Conservation (phyloP, 2,113 vertebrate species). For the Cynocephalus volans region DNA sequence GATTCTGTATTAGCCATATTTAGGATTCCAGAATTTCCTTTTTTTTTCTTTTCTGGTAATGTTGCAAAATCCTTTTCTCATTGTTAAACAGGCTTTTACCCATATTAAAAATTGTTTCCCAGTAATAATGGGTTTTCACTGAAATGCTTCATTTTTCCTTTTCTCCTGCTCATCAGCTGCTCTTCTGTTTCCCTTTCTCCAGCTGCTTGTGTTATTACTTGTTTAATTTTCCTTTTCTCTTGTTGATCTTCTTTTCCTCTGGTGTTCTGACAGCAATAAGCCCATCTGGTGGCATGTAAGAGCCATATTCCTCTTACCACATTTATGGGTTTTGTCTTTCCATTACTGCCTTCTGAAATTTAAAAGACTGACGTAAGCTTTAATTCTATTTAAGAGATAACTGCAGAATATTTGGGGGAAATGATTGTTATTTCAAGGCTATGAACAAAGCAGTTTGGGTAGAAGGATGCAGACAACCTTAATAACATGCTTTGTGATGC, state of each 20-base stretch:
- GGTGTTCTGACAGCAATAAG: constrained; percentile 71
- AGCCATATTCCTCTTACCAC: constrained; percentile 27
- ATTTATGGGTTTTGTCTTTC: not conserved
- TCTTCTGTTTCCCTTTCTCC: constrained; percentile 82
- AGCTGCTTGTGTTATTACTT: constrained; percentile 86
- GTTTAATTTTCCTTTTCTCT: constrained; percentile 84
- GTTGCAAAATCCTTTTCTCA: constrained; percentile 75
- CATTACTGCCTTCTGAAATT: constrained; percentile 59
- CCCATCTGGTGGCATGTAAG: not conserved
- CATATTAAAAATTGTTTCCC: constrained; percentile 82
- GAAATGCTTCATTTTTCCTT: constrained; percentile 71
- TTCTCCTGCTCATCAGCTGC: constrained; percentile 79
- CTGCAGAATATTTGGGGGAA: not conserved
- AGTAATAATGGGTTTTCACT: constrained; percentile 87
- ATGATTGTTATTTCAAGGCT: constrained; percentile 31
- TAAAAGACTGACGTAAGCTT: not conserved
- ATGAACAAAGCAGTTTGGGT: not conserved
- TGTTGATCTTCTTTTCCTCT: constrained; percentile 74
- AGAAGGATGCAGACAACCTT: constrained; percentile 50
- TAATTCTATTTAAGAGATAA: constrained; percentile 54
- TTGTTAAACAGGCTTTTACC: constrained; percentile 84
- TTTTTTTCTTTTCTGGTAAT: constrained; percentile 62
- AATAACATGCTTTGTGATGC: constrained; percentile 43
- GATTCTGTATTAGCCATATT: constrained; percentile 47
- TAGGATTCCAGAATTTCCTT: not conserved